Evolutionary conservation across 2,797 vertebrate species (phyloP).

Genomic region (Phalanger gymnotis): DNA sequence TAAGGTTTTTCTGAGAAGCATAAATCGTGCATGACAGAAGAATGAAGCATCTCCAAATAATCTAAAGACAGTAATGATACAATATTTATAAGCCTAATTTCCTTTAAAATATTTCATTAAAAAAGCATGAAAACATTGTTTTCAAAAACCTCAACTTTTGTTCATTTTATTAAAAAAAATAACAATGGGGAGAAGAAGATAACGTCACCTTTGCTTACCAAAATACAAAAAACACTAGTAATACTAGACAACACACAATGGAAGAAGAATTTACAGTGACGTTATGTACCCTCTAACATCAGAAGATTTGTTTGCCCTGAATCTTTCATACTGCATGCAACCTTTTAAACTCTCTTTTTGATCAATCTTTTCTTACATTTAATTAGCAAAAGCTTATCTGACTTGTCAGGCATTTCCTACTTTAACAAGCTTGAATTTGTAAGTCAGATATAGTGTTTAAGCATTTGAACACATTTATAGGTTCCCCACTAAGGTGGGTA

Average conservation of each 20-base stretch:
- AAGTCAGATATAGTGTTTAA: not conserved
- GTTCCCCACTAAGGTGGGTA: not conserved
- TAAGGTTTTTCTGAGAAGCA: constrained; percentile 64
- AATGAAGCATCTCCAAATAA: constrained; percentile 77
- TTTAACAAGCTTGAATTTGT: constrained; percentile 45
- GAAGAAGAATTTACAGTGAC: constrained; percentile 44
- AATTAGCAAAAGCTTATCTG: constrained; percentile 57
- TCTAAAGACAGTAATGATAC: constrained; percentile 64
- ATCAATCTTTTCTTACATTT: constrained; percentile 62
- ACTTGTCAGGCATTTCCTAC: constrained; percentile 53
- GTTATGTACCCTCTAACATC: constrained; percentile 43
- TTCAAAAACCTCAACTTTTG: constrained; percentile 47
- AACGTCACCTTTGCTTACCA: not conserved
- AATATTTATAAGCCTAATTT: constrained; percentile 62
- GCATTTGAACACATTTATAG: not conserved
- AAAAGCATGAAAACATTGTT: constrained; percentile 62
- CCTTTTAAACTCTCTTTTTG: constrained; percentile 55
- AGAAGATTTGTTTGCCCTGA: constrained; percentile 59
- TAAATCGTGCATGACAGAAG: constrained; percentile 80
- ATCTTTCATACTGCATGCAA: constrained; percentile 61
- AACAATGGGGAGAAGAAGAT: constrained; percentile 34
- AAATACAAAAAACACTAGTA: not conserved
- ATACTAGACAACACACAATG: not conserved
- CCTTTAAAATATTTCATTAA: constrained; percentile 69
- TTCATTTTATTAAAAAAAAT: not conserved